A percentile compares a stretch with the other conserved stretches of the same genome.
Evolutionary conservation across 2,797 vertebrate genomes (phyloP).

Genomic region (Oreonectes daqikongensis): DNA sequence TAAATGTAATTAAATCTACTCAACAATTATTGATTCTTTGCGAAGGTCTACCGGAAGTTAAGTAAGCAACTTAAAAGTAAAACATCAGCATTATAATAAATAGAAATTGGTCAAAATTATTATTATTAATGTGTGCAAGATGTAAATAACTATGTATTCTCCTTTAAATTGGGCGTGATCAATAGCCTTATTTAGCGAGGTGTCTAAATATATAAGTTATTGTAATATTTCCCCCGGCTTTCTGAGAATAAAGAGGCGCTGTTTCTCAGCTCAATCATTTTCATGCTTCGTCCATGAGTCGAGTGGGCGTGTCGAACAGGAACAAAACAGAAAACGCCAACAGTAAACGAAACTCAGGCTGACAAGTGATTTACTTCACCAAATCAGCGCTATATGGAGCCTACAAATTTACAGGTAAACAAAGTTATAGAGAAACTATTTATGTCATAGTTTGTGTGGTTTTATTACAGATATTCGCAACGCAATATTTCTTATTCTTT

Average conservation of each 20-base stretch:
- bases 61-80: too few species aligned
- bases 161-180: neutral
- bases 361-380: neutral
- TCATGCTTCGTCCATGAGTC: constrained; percentile 12
- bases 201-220: neutral
- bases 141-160: neutral
- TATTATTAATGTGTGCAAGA: neutral
- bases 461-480: neutral
- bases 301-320: neutral
- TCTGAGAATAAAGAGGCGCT: constrained; percentile 2
- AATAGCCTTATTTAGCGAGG: neutral
- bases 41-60: too few species aligned
- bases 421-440: neutral
- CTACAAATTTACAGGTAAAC: constrained; percentile 77
- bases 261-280: constrained; percentile 2
- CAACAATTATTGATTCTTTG: too few species aligned
- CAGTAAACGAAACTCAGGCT: neutral
- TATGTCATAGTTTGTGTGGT: neutral
- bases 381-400: constrained; percentile 68
- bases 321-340: constrained; percentile 56
- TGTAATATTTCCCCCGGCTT: neutral
- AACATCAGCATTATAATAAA: too few species aligned
- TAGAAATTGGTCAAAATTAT: neutral
- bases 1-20: too few species aligned
- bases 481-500: neutral